Conservation (phyloP, 1,140 invertebrate species). For the Pseudomyrmex sp. region DNA sequence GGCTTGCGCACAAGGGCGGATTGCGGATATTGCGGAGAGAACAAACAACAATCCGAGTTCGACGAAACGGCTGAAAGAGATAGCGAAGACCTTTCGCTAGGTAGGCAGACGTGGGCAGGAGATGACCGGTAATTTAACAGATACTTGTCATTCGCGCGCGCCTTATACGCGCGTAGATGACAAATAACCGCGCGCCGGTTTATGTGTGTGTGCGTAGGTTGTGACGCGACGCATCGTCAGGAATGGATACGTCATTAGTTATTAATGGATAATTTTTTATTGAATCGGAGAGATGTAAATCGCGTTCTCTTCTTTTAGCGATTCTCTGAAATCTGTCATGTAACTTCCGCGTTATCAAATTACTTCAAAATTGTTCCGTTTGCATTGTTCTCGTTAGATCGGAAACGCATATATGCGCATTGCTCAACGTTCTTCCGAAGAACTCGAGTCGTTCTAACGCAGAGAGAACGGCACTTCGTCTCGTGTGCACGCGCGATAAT, state of each 20-base stretch:
- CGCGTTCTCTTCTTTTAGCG: background rate
- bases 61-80: slow-evolving; percentile 82
- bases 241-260: background rate
- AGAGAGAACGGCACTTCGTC: no score
- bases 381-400: background rate
- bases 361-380: background rate
- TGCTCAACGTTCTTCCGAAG: no score
- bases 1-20: slow-evolving; percentile 89
- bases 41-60: slow-evolving; percentile 57
- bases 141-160: slow-evolving; percentile 75
- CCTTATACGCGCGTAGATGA: background rate
- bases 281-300: background rate
- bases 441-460: no score
- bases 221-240: background rate
- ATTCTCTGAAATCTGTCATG: background rate
- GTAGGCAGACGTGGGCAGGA: slow-evolving; percentile 80
- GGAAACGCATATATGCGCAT: background rate
- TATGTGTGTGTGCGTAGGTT: no score
- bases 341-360: background rate
- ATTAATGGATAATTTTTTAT: slow-evolving; percentile 2
- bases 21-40: slow-evolving; percentile 90
- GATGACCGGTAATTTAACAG: slow-evolving; percentile 85
- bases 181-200: background rate
- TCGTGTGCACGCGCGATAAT: no score
- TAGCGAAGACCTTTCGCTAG: slow-evolving; percentile 79